Conservation (phyloP, 2,888 invertebrate genomes). For the Eucriotettix oculatus region DNA sequence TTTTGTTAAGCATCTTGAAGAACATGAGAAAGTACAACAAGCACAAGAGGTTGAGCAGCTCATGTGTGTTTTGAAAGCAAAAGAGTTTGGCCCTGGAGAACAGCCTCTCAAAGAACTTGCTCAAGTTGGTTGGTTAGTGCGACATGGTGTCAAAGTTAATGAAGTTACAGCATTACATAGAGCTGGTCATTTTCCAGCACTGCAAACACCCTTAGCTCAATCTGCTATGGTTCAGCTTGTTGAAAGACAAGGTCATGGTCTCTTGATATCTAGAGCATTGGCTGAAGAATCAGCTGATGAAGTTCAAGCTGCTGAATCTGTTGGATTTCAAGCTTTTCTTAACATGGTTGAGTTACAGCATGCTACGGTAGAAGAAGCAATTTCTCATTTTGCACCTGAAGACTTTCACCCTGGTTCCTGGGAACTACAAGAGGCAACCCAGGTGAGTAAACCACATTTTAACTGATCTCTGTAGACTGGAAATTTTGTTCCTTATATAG, state of each 20-base stretch:
- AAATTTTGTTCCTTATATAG: no score
- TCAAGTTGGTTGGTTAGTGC: conserved; percentile 60
- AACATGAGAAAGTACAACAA: conserved; percentile 26
- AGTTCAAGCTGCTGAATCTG: conserved; percentile 56
- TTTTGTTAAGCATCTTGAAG: conserved; percentile 35
- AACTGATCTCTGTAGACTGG: no score
- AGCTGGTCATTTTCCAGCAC: conserved; percentile 59
- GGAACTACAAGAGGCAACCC: conserved; percentile 53
- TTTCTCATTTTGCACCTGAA: conserved; percentile 64
- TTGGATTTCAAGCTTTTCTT: conserved; percentile 72
- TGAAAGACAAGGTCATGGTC: conserved; percentile 66
- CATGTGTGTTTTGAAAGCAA: conserved; percentile 53
- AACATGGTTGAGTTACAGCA: conserved; percentile 69
- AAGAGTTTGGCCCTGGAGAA: conserved; percentile 67
- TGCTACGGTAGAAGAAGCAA: conserved; percentile 67
- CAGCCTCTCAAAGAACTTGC: conserved; percentile 63
- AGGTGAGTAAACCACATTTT: conserved; percentile 29
- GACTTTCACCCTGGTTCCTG: conserved; percentile 69
- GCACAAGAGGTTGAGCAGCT: conserved; percentile 47
- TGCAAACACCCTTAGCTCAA: conserved; percentile 66
- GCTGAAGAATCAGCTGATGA: conserved; percentile 69
- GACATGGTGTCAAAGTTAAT: conserved; percentile 55
- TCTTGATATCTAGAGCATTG: conserved; percentile 63
- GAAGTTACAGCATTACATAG: conserved; percentile 65
- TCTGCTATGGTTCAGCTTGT: conserved; percentile 70